Base-by-base conservation (phyloP, 2,797 vertebrate genomes). In the Rhynchonycteris naso region DNA sequence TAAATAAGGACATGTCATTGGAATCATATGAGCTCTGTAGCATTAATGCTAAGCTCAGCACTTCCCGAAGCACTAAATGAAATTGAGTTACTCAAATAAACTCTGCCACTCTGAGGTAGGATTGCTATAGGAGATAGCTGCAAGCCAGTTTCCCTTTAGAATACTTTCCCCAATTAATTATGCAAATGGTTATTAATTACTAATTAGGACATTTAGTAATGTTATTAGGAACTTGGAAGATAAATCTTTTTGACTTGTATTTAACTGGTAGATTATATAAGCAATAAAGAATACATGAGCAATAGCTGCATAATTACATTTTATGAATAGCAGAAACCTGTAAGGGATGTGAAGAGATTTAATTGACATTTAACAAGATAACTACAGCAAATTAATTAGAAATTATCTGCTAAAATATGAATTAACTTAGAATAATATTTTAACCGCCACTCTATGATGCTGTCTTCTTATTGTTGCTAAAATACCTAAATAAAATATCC, bases 291-390 rank as follows among this genome's bases (percentile, higher is more conserved):
- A 96, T 97, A 97, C 95, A 93, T 0, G 87, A 98, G 97, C 97
- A 98, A 97, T 97, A 96, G 97, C 98, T 98, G 96, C 71, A 88
- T 98, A 98, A 98, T 98, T 98, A 96, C 96, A 92, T 97, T 98
- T 98, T 97, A 97, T 98, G 98, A 98, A 98, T 97, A 98, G 97
- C 97, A 97, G 97, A 98, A 98, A 98, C 97, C 98, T 98, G 97
- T 97, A 98, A 98, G 98, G 97, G 97, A 98, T 97, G 97, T 97
- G 97, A 96, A 59, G 84, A 94, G 97, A 98, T 98, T 98, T 98
- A 98, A 98, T 98, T 98, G 98, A 98, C 98, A 98, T 98, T 98
- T 98, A 98, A 98, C 98, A 98, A 98, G 98, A 98, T 98, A 98
- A 98, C 98, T 97, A 96, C 96, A 94, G 98, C 97, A 97, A 98